These are phyloP conservation scores for Drosophila mimica DNA, from an alignment of 2,888 invertebrate species.

Conservation along the genomic window DNA sequence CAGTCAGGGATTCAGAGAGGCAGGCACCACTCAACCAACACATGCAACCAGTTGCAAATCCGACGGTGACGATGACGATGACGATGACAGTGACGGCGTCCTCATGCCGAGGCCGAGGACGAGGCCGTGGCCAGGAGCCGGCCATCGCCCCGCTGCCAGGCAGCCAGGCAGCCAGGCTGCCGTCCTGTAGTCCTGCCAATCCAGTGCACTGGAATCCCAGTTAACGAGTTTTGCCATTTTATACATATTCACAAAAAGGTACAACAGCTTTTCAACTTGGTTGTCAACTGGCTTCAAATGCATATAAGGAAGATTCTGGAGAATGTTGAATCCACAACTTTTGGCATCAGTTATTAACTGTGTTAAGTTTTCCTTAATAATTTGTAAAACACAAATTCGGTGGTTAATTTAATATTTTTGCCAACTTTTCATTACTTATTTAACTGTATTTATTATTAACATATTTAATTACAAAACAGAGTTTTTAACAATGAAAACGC, in stretches of 20 bases:
- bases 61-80: constrained; percentile 15
- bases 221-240: constrained; percentile 74
- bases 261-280: constrained; percentile 11
- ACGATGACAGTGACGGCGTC: constrained; percentile 24
- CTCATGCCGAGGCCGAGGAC: constrained; percentile 16
- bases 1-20: not conserved
- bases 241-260: constrained; percentile 29
- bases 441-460: no score
- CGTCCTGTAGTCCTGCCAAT: constrained; percentile 38
- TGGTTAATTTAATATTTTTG: not conserved
- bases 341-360: not conserved
- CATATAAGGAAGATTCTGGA: not conserved
- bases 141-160: constrained; percentile 36
- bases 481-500: not conserved
- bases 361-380: no score
- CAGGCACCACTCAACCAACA: constrained; percentile 34
- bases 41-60: constrained; percentile 58
- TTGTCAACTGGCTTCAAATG: not conserved
- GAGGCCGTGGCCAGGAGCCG: constrained; percentile 34
- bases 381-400: not conserved
- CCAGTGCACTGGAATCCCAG: constrained; percentile 69
- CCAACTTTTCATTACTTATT: not conserved
- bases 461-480: not conserved
- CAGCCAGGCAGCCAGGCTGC: not conserved
- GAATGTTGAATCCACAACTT: not conserved